phyloP scores from a whole-genome alignment of 1,140 invertebrate species.

The Drosophila baimaii region DNA sequence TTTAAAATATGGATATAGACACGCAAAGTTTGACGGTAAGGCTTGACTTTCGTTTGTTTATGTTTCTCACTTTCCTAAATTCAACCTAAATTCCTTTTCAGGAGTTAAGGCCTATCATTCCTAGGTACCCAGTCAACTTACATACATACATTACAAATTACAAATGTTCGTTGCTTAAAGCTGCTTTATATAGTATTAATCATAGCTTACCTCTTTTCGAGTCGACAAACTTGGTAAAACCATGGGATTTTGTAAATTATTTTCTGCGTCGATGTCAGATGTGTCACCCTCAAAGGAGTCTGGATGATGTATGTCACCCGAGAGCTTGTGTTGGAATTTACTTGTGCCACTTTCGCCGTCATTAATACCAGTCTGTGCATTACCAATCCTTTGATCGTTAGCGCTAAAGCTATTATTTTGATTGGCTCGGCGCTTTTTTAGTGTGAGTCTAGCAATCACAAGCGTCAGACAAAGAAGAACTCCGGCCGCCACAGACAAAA shows the following conservation, averaged over 20 bases:
- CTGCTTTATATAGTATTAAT: too few species aligned
- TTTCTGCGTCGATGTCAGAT: constrained; percentile 90
- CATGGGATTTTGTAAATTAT: constrained; percentile 87
- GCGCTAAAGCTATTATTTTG: constrained; percentile 73
- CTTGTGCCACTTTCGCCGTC: constrained; percentile 21
- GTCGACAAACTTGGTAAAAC: constrained; percentile 84
- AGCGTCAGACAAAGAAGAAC: constrained; percentile 88
- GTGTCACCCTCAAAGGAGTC: constrained; percentile 90
- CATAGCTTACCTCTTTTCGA: constrained; percentile 63
- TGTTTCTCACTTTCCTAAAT: too few species aligned
- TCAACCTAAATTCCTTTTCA: too few species aligned
- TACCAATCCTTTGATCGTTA: constrained; percentile 39
- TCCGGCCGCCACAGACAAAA: constrained; percentile 88
- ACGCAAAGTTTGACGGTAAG: too few species aligned
- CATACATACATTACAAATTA: too few species aligned
- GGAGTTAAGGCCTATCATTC: too few species aligned
- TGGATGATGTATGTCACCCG: constrained; percentile 85
- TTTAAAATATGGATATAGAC: too few species aligned
- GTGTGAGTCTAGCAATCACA: constrained; percentile 88
- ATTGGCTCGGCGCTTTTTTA: constrained; percentile 86
- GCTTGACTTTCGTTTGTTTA: too few species aligned
- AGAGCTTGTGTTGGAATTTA: constrained; percentile 85
- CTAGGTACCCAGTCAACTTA: too few species aligned
- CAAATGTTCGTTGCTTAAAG: too few species aligned
- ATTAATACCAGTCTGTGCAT: constrained; percentile 29